Evolutionary conservation across 2,888 invertebrate genomes (phyloP).

Genomic region (Mythimna ferrago): DNA sequence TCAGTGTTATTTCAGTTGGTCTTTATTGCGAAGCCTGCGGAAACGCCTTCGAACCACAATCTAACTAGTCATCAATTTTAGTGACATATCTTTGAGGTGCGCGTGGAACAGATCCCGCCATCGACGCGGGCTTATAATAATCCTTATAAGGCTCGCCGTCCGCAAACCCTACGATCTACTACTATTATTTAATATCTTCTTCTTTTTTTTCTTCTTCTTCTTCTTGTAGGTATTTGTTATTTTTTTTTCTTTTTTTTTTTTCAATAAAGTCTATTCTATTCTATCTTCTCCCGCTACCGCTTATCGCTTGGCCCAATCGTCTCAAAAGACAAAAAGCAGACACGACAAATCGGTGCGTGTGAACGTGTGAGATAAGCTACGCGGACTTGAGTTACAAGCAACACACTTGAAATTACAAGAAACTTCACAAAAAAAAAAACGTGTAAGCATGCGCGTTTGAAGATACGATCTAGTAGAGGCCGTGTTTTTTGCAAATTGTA

Average conservation of each 20-base stretch:
- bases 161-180: neutral
- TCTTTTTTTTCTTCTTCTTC: too few relatives aligned
- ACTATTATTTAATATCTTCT: neutral
- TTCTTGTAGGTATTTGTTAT: too few relatives aligned
- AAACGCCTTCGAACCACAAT: neutral
- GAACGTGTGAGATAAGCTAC: constrained; percentile 78
- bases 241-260: too few relatives aligned
- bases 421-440: constrained; percentile 66
- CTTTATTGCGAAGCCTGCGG: too few relatives aligned
- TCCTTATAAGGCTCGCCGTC: too few relatives aligned
- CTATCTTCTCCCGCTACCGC: constrained; percentile 36
- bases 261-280: too few relatives aligned
- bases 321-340: constrained; percentile 77
- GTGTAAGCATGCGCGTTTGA: constrained; percentile 70
- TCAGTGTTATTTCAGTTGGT: too few relatives aligned
- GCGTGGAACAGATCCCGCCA: too few relatives aligned
- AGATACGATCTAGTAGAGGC: constrained; percentile 29
- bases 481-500: constrained; percentile 42
- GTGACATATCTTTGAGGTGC: too few relatives aligned
- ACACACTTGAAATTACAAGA: constrained; percentile 66
- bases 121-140: too few relatives aligned
- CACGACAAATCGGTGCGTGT: constrained; percentile 78
- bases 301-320: constrained; percentile 46
- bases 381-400: constrained; percentile 64
- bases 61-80: too few relatives aligned